Evolutionary conservation across 1,140 invertebrate species (phyloP).

Genomic region (Eupeodes corollae): DNA sequence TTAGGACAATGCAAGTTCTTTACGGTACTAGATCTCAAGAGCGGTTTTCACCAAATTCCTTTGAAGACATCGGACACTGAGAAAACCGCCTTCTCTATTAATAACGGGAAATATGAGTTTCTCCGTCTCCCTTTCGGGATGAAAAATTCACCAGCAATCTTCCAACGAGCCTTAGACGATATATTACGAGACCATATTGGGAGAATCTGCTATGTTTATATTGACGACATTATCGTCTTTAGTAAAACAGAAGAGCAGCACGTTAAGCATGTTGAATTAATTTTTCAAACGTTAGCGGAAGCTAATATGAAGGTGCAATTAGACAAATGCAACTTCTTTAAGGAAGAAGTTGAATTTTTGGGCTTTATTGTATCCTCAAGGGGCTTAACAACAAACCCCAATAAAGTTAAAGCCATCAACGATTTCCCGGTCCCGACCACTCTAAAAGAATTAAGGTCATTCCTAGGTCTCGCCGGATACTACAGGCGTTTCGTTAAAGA

Average conservation of each 20-base stretch:
- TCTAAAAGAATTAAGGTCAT: constrained; percentile 7
- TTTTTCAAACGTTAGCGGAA: constrained; percentile 4
- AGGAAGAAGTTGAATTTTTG: constrained; percentile 10
- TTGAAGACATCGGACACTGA: constrained; percentile 23
- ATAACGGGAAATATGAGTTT: constrained; percentile 34
- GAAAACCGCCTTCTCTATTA: constrained; percentile 34
- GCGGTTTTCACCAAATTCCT: constrained; percentile 40
- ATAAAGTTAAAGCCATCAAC: constrained; percentile 10
- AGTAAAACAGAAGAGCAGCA: constrained; percentile 23
- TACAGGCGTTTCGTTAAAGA: constrained; percentile 19
- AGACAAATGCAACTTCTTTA: constrained; percentile 10
- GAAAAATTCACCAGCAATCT: constrained; percentile 35
- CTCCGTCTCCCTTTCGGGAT: constrained; percentile 33
- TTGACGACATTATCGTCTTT: too few species aligned
- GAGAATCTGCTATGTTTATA: too few species aligned
- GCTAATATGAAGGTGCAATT: constrained; percentile 9
- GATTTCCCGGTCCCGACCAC: constrained; percentile 10
- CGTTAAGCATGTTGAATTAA: constrained; percentile 10
- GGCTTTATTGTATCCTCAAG: constrained; percentile 10
- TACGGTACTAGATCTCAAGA: constrained; percentile 35
- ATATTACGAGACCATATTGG: too few species aligned
- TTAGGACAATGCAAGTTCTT: constrained; percentile 30
- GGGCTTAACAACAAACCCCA: constrained; percentile 13
- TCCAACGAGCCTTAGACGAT: constrained; percentile 37
- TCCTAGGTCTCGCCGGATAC: constrained; percentile 7